phyloP scores from a whole-genome alignment of 53 echinoderm and acorn worm species.

The Holothuria leucospilota region DNA sequence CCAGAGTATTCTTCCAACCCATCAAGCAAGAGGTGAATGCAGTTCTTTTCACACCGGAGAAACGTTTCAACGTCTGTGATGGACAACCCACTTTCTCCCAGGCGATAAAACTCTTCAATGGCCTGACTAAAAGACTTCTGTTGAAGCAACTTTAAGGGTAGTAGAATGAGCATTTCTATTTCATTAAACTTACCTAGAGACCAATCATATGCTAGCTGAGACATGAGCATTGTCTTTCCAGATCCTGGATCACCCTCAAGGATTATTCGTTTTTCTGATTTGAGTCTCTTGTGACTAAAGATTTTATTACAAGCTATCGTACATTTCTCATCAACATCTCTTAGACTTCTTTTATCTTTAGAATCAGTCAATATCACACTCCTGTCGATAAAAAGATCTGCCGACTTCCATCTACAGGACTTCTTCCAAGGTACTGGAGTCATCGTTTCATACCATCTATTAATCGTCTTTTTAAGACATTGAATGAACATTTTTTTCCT shows the following conservation, averaged over 20 bases:
- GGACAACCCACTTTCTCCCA: neutral
- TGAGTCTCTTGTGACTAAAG: neutral
- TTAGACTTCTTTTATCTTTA: too few species aligned
- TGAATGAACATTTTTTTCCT: too few species aligned
- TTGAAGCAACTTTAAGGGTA: neutral
- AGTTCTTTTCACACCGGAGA: neutral
- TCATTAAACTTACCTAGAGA: neutral
- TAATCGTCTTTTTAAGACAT: too few species aligned
- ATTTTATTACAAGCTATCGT: neutral
- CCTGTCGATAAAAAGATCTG: neutral
- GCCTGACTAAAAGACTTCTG: neutral
- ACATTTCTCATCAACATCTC: neutral
- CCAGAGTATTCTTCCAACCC: conserved; percentile 22
- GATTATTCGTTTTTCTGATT: neutral
- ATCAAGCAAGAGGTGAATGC: neutral
- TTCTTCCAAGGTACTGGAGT: too few species aligned
- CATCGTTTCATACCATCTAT: too few species aligned
- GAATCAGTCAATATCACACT: neutral
- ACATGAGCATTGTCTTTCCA: neutral
- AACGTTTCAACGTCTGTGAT: neutral
- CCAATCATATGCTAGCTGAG: conserved; percentile 25
- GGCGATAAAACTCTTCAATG: neutral
- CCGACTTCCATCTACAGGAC: too few species aligned
- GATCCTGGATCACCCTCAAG: conserved; percentile 8
- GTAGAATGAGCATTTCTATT: neutral